Conservation (phyloP, 1,140 invertebrate genomes). For the Matsumurasca onukii region DNA sequence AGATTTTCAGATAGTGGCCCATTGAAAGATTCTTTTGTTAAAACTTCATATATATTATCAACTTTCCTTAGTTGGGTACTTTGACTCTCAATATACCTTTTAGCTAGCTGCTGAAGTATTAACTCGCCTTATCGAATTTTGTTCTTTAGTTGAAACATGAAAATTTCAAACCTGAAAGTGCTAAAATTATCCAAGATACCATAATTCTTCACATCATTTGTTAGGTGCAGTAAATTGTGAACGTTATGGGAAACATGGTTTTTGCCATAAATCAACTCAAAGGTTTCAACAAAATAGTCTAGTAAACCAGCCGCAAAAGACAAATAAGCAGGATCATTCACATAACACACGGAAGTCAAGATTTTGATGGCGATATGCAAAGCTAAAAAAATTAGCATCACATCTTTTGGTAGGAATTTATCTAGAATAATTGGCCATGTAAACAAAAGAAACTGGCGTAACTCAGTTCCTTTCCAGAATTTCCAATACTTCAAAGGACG, state of each 20-base stretch:
- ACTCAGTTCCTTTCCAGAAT: not conserved
- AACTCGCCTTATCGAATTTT: not conserved
- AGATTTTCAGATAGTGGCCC: no score
- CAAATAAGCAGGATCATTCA: not conserved
- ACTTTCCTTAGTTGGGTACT: no score
- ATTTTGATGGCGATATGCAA: not conserved
- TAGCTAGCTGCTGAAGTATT: not conserved
- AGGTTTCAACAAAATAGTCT: not conserved
- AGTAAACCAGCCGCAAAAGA: not conserved
- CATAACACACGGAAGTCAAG: not conserved
- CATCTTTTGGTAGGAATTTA: not conserved
- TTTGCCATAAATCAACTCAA: not conserved
- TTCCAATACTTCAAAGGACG: not conserved
- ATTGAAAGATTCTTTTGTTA: no score
- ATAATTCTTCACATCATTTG: not conserved
- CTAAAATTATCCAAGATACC: not conserved
- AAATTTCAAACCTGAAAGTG: not conserved
- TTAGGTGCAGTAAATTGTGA: not conserved
- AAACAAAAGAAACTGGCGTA: not conserved
- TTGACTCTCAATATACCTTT: no score
- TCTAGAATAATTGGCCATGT: not conserved
- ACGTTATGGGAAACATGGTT: not conserved
- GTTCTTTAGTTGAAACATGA: not conserved
- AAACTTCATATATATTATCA: no score
- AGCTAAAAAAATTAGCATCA: not conserved